Evolutionary conservation across 1,140 invertebrate species (phyloP).

Genomic region (Psilanteris sp.): DNA sequence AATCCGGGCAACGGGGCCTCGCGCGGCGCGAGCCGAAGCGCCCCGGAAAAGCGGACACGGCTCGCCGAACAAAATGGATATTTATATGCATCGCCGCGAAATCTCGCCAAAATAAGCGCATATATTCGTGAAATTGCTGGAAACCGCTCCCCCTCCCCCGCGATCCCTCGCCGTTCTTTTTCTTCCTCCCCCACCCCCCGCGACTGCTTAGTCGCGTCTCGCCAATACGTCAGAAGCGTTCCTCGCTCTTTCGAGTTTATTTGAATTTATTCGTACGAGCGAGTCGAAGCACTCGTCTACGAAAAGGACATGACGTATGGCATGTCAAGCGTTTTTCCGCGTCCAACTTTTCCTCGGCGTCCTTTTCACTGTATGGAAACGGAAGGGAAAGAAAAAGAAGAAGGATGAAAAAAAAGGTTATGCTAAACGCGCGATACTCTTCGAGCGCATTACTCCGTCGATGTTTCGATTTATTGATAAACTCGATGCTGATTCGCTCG

Average conservation of each 20-base stretch:
- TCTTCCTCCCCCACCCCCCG: not conserved
- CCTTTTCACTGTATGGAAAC: too few relatives aligned
- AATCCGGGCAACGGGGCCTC: constrained; percentile 17
- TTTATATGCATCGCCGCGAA: constrained; percentile 60
- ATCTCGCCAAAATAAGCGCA: constrained; percentile 62
- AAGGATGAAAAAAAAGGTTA: too few relatives aligned
- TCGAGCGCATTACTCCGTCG: too few relatives aligned
- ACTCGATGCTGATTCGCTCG: too few relatives aligned
- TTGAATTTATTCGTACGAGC: constrained; percentile 58
- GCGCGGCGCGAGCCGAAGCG: not conserved
- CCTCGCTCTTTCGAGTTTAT: constrained; percentile 46
- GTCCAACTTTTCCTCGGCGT: constrained; percentile 16
- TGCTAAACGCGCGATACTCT: too few relatives aligned
- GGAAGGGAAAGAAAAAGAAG: not conserved
- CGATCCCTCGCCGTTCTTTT: not conserved
- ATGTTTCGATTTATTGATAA: too few relatives aligned
- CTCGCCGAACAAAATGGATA: constrained; percentile 55
- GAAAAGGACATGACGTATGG: constrained; percentile 39
- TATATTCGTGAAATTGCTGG: constrained; percentile 57
- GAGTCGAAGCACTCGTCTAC: constrained; percentile 50
- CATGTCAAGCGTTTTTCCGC: constrained; percentile 28
- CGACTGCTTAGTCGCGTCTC: constrained; percentile 32
- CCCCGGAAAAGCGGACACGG: constrained; percentile 43
- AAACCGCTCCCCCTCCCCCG: constrained; percentile 5
- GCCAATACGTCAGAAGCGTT: constrained; percentile 37